A percentile compares a stretch with the other conserved stretches of the same genome.
These are phyloP conservation scores for Phalera bucephala DNA, from an alignment of 2,888 invertebrate species.

Conservation along the genomic window DNA sequence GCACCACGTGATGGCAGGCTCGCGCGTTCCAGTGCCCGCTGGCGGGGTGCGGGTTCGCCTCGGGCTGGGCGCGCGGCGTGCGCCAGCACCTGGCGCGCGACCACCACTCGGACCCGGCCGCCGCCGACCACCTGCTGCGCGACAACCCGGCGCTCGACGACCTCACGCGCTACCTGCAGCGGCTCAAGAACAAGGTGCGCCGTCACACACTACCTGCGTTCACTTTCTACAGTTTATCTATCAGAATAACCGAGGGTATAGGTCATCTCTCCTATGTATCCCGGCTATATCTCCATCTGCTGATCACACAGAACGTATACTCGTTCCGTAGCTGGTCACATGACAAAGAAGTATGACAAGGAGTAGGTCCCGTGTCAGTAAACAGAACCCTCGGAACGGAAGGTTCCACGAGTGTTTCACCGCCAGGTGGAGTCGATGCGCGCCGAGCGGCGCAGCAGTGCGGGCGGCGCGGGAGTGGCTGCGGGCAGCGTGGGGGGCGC, in stretches of 20 bases:
- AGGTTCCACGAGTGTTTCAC: too few relatives aligned
- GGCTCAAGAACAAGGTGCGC: constrained; percentile 85
- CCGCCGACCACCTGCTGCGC: constrained; percentile 84
- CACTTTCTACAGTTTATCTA: too few relatives aligned
- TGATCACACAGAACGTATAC: too few relatives aligned
- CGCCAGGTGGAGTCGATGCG: constrained; percentile 67
- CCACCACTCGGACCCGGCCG: constrained; percentile 86
- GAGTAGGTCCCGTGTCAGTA: too few relatives aligned
- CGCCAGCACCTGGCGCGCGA: constrained; percentile 88
- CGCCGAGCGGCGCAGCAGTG: constrained; percentile 45
- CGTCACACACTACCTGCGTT: constrained; percentile 3
- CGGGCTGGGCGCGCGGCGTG: constrained; percentile 90
- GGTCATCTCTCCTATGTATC: too few relatives aligned
- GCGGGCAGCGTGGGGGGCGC: constrained; percentile 9
- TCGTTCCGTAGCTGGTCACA: too few relatives aligned
- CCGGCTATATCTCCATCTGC: too few relatives aligned
- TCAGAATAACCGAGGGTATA: too few relatives aligned
- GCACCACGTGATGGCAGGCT: constrained; percentile 80
- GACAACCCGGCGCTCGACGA: constrained; percentile 90
- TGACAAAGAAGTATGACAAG: too few relatives aligned
- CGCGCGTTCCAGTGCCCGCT: constrained; percentile 86
- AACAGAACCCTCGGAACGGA: too few relatives aligned
- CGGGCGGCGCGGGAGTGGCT: constrained; percentile 33
- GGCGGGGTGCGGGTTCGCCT: constrained; percentile 88
- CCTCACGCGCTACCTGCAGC: constrained; percentile 87